A percentile compares a stretch with the other conserved stretches of the same genome.
These are phyloP conservation scores for Petrophora chlorosata DNA, from an alignment of 2,888 invertebrate genomes.

Conservation along the genomic window DNA sequence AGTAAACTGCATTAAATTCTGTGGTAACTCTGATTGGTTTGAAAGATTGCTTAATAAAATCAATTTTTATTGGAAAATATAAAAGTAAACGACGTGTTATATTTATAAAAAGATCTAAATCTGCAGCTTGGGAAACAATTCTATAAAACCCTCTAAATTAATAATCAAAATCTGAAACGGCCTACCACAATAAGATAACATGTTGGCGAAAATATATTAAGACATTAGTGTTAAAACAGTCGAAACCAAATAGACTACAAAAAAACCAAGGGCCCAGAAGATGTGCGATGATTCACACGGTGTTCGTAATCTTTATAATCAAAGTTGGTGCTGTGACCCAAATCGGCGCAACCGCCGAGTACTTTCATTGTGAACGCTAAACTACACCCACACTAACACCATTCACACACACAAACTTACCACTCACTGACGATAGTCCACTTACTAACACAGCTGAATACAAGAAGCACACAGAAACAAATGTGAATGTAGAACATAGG, in stretches of 20 bases:
- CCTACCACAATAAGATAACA: too few relatives aligned
- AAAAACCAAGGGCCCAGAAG: conserved; percentile 51
- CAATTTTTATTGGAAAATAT: too few relatives aligned
- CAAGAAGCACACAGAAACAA: conserved; percentile 39
- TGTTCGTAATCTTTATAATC: conserved; percentile 80
- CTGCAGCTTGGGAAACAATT: too few relatives aligned
- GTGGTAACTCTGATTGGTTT: conserved; percentile 13
- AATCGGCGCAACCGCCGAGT: conserved; percentile 79
- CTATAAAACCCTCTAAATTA: too few relatives aligned
- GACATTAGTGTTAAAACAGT: too few relatives aligned
- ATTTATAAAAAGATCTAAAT: too few relatives aligned
- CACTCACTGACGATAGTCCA: conserved; percentile 17
- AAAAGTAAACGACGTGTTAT: too few relatives aligned
- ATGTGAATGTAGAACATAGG: conserved; percentile 42
- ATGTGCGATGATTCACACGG: conserved; percentile 80
- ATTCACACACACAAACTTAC: conserved; percentile 10
- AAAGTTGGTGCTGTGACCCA: conserved; percentile 81
- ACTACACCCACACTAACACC: conserved; percentile 58
- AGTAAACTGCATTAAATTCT: conserved; percentile 5
- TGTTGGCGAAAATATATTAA: too few relatives aligned
- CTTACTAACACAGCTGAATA: conserved; percentile 40
- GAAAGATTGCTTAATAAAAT: too few relatives aligned
- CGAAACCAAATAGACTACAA: conserved; percentile 6
- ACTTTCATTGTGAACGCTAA: conserved; percentile 82
- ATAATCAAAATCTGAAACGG: too few relatives aligned